Evolutionary conservation across 2,888 invertebrate species (phyloP), one percentile per base, ranked within the genome.

Genomic region (Aphidoletes aphidimyza): DNA sequence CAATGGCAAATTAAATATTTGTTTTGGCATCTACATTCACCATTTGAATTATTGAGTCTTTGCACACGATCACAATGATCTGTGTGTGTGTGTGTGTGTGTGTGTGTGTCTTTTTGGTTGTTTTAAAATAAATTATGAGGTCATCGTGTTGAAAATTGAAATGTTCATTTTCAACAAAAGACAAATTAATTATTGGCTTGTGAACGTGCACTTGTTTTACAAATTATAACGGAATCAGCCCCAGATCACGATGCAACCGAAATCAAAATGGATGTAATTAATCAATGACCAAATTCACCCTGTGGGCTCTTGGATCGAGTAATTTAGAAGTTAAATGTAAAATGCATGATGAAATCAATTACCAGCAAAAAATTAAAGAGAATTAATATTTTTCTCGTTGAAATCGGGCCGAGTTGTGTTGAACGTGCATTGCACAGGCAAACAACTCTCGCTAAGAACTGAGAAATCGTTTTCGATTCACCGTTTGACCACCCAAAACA

Each of bases 1-100:
- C 69, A 30, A 30, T 14, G 69, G 22, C 69, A 69, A 69, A 54
- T 54, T 69, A 69, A 69, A 69, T 69, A 69, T 69, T 69, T 69
- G 69, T 69, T 69, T 69, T 69, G 69, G 69, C 69, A 69, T 11
- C 69, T 19, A 69, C 69, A 69, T 69, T 14, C 30, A 69, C 69
- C n/a, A 69, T 69, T 69, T 19, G 69, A 69, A 19, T 30, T 69
- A 69, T 69, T 69, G 69, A 69, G 30, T 17, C 69, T 69, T 69
- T 69, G 69, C 69, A 69, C 34, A 69, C 69, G 14, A 69, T 34
- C 69, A n/a, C n/a, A n/a, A n/a, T n/a, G n/a, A n/a, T n/a, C n/a
- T n/a, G n/a, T n/a, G n/a, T n/a, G n/a, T n/a, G n/a, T n/a, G n/a
- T n/a, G n/a, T n/a, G n/a, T n/a, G n/a, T n/a, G n/a, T n/a, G n/a